Conservation (phyloP, 2,113 vertebrate species). For the Halichoerus grypus region DNA sequence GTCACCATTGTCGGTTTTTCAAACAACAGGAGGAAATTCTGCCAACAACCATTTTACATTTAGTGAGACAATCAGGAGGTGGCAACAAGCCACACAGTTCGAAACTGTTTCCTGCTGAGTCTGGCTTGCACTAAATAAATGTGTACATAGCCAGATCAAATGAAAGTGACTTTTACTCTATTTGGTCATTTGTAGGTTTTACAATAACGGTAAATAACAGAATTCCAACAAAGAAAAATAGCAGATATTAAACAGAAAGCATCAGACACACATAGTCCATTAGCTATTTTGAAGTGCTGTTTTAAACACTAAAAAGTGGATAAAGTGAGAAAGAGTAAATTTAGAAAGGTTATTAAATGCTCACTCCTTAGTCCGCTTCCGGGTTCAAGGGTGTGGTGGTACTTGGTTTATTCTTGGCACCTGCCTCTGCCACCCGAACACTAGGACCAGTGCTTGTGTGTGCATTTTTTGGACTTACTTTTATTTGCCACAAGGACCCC, state of each 20-base stretch:
- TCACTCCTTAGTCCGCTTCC: background rate
- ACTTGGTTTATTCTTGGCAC: background rate
- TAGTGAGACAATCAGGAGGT: conserved; percentile 41
- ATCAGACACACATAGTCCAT: background rate
- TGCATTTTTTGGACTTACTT: background rate
- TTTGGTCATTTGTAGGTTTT: conserved; percentile 35
- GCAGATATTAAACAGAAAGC: background rate
- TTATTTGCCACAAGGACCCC: conserved; percentile 32
- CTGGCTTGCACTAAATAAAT: conserved; percentile 34
- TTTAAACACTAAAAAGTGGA: conserved; percentile 8
- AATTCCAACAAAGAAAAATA: conserved; percentile 30
- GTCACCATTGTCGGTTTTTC: conserved; percentile 61
- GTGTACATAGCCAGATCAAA: background rate
- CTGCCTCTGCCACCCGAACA: background rate
- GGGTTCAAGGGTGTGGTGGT: background rate
- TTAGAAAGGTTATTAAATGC: background rate
- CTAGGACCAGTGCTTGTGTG: background rate
- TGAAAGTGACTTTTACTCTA: conserved; percentile 31
- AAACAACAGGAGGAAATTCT: conserved; percentile 29
- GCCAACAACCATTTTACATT: conserved; percentile 51
- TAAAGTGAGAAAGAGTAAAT: background rate
- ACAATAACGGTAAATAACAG: background rate
- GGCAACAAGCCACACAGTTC: conserved; percentile 32
- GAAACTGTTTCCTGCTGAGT: conserved; percentile 49
- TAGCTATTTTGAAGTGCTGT: conserved; percentile 18